Conservation (phyloP, 2,797 vertebrate genomes). For the Falco berigora region DNA sequence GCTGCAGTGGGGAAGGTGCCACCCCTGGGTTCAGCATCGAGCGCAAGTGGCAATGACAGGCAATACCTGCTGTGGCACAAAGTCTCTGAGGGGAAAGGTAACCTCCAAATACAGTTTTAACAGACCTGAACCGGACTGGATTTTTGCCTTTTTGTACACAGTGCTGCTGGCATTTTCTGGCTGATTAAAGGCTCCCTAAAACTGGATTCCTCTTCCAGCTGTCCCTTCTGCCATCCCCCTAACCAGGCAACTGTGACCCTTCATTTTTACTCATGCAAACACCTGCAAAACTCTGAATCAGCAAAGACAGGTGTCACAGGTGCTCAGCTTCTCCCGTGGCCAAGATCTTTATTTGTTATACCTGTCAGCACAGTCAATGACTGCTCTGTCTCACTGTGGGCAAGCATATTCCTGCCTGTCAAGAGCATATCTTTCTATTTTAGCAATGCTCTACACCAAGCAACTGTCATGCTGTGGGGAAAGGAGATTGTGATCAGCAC, state of each 20-base stretch:
- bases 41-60: background rate
- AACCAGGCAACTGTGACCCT: background rate
- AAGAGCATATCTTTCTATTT: background rate
- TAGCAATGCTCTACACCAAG: background rate
- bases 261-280: background rate
- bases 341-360: background rate
- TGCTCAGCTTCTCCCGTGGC: background rate
- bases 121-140: background rate
- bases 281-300: background rate
- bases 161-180: background rate
- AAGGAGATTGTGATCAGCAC: background rate
- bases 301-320: background rate
- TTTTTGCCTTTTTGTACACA: background rate
- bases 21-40: accelerated
- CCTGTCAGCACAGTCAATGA: background rate
- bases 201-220: background rate
- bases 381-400: background rate
- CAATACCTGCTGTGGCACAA: background rate
- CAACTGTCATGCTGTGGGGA: background rate
- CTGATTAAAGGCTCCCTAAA: background rate
- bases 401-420: background rate
- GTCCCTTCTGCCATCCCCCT: background rate
- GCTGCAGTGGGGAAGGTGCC: accelerated
- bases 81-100: background rate
- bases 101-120: background rate